These are phyloP conservation scores for Oncorhynchus nerka DNA, from an alignment of 2,113 vertebrate genomes.

Conservation along the genomic window DNA sequence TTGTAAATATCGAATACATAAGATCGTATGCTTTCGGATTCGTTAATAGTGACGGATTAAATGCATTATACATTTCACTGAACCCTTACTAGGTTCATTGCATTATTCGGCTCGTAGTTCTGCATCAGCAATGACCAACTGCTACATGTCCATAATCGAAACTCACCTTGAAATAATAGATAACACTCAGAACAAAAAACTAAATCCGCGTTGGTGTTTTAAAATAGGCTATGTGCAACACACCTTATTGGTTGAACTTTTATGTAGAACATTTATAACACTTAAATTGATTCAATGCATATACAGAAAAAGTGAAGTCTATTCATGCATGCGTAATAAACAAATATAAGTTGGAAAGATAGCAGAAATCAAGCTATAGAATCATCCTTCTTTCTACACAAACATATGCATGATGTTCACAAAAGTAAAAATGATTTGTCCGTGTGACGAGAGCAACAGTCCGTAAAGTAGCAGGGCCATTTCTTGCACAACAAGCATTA, in stretches of 20 bases:
- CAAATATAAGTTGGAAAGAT: neutral
- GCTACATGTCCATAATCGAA: conserved; percentile 15
- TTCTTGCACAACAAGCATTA: conserved; percentile 63
- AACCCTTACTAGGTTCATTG: neutral
- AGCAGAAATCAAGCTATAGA: conserved; percentile 35
- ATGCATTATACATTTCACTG: neutral
- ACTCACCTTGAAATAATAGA: conserved; percentile 8
- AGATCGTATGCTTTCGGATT: neutral
- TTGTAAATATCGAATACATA: neutral
- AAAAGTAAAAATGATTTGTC: conserved; percentile 61
- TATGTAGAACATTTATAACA: conserved; percentile 16
- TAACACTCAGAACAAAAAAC: conserved; percentile 10
- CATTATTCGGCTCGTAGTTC: neutral
- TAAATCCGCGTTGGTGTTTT: neutral
- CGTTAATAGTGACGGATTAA: neutral
- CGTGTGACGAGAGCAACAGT: conserved; percentile 67
- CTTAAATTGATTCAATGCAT: conserved; percentile 15
- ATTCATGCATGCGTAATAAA: conserved; percentile 19
- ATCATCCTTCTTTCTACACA: conserved; percentile 32
- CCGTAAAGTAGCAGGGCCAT: conserved; percentile 57
- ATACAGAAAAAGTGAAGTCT: conserved; percentile 30
- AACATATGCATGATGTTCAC: conserved; percentile 48
- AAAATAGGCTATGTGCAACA: neutral
- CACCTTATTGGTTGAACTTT: neutral
- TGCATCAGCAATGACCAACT: conserved; percentile 14